These are phyloP conservation scores for Aphelenchoides besseyi DNA, from an alignment of 1,140 invertebrate species.

Conservation along the genomic window DNA sequence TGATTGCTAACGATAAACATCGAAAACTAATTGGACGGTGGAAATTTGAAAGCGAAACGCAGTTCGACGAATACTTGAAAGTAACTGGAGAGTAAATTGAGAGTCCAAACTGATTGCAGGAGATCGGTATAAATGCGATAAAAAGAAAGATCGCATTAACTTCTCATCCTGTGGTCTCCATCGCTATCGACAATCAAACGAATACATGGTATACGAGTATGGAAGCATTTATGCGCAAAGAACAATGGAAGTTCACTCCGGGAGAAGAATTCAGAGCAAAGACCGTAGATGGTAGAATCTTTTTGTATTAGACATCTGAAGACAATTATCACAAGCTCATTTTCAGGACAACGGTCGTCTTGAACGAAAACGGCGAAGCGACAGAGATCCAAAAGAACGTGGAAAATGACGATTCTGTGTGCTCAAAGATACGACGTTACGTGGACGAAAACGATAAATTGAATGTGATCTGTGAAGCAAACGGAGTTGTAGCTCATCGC, in stretches of 20 bases:
- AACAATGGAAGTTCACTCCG: background rate
- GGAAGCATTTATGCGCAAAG: background rate
- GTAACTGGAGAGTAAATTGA: too few relatives aligned
- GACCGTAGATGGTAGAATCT: slow-evolving; percentile 1
- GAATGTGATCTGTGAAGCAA: background rate
- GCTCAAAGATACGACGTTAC: slow-evolving; percentile 1
- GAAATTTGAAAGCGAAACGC: background rate
- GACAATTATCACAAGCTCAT: background rate
- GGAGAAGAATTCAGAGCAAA: background rate
- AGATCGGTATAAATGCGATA: background rate
- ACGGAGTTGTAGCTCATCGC: background rate
- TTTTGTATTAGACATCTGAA: background rate
- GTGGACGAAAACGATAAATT: slow-evolving; percentile 9
- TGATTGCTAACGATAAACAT: background rate
- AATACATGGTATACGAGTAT: background rate
- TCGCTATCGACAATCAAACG: background rate
- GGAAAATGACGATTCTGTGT: background rate
- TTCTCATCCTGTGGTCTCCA: background rate
- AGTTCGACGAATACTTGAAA: slow-evolving; percentile 10
- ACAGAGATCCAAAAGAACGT: slow-evolving; percentile 7
- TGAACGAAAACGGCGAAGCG: background rate
- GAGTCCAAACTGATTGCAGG: background rate
- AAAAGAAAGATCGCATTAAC: background rate
- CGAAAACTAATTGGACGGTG: background rate
- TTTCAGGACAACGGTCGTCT: background rate